A percentile compares a stretch with the other conserved stretches of the same genome.
These are phyloP conservation scores for Diacarnus erythraeanus DNA, from an alignment of 37 sponge, comb jelly and placozoan genomes.

Conservation along the genomic window DNA sequence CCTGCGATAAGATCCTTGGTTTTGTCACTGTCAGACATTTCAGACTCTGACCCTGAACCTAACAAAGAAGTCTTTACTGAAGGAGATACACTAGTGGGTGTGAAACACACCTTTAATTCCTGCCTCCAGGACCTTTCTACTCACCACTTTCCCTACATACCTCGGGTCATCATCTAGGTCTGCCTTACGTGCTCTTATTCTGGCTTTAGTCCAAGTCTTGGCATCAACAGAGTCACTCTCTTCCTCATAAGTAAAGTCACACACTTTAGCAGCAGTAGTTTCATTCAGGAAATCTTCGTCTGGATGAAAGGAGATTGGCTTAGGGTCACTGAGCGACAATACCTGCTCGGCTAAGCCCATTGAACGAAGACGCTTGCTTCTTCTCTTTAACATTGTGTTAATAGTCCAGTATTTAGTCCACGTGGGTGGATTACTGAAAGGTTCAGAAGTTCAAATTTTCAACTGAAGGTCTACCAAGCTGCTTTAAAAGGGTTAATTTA, in stretches of 20 bases:
- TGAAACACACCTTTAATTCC: slow-evolving; percentile 19
- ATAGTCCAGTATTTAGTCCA: neutral
- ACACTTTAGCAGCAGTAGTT: slow-evolving; percentile 30
- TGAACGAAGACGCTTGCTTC: neutral
- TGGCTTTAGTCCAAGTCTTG: neutral
- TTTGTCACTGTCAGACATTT: neutral
- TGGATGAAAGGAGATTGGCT: slow-evolving; percentile 49
- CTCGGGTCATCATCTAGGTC: slow-evolving; percentile 54
- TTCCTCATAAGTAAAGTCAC: slow-evolving; percentile 14
- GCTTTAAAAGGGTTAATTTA: neutral
- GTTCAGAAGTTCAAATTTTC: too few species aligned
- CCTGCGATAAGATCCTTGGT: neutral
- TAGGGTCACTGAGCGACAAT: slow-evolving; percentile 46
- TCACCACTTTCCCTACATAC: slow-evolving; percentile 60
- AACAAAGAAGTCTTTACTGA: neutral
- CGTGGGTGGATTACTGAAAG: too few species aligned
- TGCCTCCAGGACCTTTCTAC: slow-evolving; percentile 39
- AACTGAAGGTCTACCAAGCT: too few species aligned
- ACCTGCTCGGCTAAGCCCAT: slow-evolving; percentile 53
- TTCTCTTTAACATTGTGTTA: neutral
- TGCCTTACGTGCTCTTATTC: neutral
- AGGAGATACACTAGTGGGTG: neutral
- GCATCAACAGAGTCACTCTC: neutral
- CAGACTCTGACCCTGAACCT: slow-evolving; percentile 8
- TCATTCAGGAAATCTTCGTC: slow-evolving; percentile 40